A percentile compares a stretch with the other conserved stretches of the same genome.
These are phyloP conservation scores for Smutsia gigantea DNA, from an alignment of 2,797 vertebrate species.

Conservation along the genomic window DNA sequence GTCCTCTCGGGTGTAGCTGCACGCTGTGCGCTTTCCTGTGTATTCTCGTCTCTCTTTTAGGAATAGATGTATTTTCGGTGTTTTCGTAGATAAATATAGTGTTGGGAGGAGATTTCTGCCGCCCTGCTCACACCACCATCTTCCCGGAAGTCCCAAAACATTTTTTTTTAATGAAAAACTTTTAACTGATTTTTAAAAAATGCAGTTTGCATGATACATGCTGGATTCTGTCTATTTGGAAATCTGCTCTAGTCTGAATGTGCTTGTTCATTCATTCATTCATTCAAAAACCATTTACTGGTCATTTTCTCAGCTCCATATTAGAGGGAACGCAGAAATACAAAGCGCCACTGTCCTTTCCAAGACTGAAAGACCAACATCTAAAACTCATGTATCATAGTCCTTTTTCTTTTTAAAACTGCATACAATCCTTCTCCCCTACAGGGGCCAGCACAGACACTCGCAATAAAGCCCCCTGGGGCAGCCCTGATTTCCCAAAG, in stretches of 20 bases:
- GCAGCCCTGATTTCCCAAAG: background rate
- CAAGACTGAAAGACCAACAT: background rate
- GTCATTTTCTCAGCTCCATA: background rate
- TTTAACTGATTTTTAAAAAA: background rate
- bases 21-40: too few relatives aligned
- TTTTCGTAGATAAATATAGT: too few relatives aligned
- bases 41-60: too few relatives aligned
- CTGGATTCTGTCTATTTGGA: background rate
- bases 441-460: background rate
- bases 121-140: too few relatives aligned
- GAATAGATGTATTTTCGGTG: too few relatives aligned
- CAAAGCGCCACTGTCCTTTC: background rate
- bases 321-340: constrained; percentile 24
- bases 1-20: too few relatives aligned
- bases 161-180: background rate
- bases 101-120: too few relatives aligned
- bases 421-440: background rate
- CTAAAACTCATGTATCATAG: background rate
- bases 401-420: background rate
- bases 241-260: background rate
- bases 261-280: background rate
- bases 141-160: too few relatives aligned
- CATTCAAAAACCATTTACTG: constrained; percentile 7
- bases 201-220: background rate
- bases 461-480: background rate